Evolutionary conservation across 2,888 invertebrate genomes (phyloP).

Genomic region (Pseudococcus viburni): DNA sequence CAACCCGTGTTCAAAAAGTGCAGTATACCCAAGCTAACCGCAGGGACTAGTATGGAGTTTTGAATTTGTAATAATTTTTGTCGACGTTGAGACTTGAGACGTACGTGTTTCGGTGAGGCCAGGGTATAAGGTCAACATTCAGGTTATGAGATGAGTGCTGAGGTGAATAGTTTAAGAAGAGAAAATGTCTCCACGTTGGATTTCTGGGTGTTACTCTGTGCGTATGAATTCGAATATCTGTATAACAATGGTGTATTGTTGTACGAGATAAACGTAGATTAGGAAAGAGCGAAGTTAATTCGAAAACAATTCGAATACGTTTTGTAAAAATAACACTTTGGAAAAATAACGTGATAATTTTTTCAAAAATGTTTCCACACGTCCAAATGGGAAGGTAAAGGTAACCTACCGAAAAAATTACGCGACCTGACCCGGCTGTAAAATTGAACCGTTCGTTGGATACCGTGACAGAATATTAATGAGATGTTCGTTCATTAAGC

Average conservation of each 20-base stretch:
- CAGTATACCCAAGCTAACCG: too few relatives aligned
- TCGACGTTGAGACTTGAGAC: too few relatives aligned
- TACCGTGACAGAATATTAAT: constrained; percentile 41
- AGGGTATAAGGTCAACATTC: constrained; percentile 27
- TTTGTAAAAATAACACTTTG: constrained; percentile 22
- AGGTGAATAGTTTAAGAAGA: constrained; percentile 15
- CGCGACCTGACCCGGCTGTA: constrained; percentile 7
- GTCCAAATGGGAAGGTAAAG: neutral
- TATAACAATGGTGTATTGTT: constrained; percentile 48
- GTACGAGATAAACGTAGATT: constrained; percentile 34
- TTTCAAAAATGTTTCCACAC: constrained; percentile 4
- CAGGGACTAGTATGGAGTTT: too few relatives aligned
- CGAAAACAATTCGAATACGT: constrained; percentile 31
- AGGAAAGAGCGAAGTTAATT: constrained; percentile 35
- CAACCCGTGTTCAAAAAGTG: too few relatives aligned
- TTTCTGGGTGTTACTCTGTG: neutral
- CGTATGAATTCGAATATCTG: neutral
- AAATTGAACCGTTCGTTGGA: neutral
- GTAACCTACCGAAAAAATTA: constrained; percentile 28
- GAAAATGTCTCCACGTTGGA: constrained; percentile 20
- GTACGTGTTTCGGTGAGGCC: too few relatives aligned
- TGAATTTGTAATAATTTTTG: too few relatives aligned
- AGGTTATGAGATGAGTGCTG: neutral
- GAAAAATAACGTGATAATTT: constrained; percentile 25
- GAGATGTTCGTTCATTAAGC: constrained; percentile 27